phyloP scores from a whole-genome alignment of 1,140 invertebrate genomes.

The Cyclargus thomasi region DNA sequence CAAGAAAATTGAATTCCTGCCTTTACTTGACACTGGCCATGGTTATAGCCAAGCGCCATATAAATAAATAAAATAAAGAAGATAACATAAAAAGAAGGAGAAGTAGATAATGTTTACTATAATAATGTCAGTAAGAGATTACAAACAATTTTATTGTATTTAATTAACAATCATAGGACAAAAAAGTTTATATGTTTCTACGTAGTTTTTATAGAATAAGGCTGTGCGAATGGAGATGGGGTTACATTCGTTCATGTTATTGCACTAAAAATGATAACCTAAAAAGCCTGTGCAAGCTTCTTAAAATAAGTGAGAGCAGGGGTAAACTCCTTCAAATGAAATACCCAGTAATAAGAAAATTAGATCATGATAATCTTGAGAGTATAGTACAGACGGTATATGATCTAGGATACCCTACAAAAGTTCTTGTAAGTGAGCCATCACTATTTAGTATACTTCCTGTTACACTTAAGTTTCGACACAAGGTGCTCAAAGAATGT shows the following conservation, averaged over 20 bases:
- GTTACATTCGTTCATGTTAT: slow-evolving; percentile 22
- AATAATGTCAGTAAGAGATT: neutral
- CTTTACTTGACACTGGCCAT: no score
- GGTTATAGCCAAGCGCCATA: no score
- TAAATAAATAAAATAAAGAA: no score
- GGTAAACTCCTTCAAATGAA: slow-evolving; percentile 50
- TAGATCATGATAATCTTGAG: slow-evolving; percentile 38
- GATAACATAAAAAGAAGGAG: no score
- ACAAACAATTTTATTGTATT: neutral
- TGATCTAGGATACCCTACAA: slow-evolving; percentile 44
- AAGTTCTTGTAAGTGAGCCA: slow-evolving; percentile 47
- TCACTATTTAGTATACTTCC: slow-evolving; percentile 52
- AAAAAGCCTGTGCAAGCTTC: slow-evolving; percentile 41
- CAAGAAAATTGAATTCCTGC: no score
- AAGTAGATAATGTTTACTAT: no score
- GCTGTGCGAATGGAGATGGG: neutral
- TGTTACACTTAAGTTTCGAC: slow-evolving; percentile 53
- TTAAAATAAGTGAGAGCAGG: slow-evolving; percentile 44
- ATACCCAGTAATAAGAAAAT: slow-evolving; percentile 49
- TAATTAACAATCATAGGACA: neutral
- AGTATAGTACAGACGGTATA: slow-evolving; percentile 37
- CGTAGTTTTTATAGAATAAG: slow-evolving; percentile 17
- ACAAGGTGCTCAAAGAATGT: slow-evolving; percentile 59
- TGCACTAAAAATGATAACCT: slow-evolving; percentile 29
- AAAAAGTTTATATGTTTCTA: slow-evolving; percentile 18